Base-by-base conservation (phyloP, 2,113 vertebrate genomes). In the Alligator mississippiensis region DNA sequence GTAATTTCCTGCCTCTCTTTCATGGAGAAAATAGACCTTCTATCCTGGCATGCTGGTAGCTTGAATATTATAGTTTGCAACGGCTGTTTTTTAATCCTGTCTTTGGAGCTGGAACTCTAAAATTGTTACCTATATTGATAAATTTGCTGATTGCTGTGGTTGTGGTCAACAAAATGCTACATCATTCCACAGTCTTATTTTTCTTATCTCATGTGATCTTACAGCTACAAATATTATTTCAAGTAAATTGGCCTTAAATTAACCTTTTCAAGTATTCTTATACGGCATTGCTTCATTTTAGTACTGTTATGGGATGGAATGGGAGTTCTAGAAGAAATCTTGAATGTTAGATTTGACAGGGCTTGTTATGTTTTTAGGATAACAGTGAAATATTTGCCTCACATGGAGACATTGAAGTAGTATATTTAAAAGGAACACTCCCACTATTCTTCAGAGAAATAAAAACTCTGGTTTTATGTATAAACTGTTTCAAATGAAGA, bases 1-100 rank as follows among this genome's bases (percentile, higher is more conserved):
- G 93, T 85, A 47, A 87, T 92, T 91, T 92, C 63, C 38, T 87
- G 82, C 84, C 68, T 85, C 70, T 74, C 34, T 94, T 78, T 13
- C 58, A 83, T 47, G 77, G 54, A n/a, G 93, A 58, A 90, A 91
- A 79, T 72, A 76, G 58, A 9, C 54, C 75, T 27, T 66, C 16
- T 87, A 22, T 93, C 62, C 18, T 74, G 1, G 0, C 60, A 9
- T 25, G 72, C 34, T 0, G 1, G 18, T 82, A 55, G 54, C 15
- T 6, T 1, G 12, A 68, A 76, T 90, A 54, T 62, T 6, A 3
- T 84, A 16, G 30, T 89, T 94, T 92, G 62, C 82, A 57, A 5
- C 11, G 34, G 77, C 82, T 58, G 83, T 83, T 12, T 57, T 57
- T 91, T 25, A 87, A 0, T 81, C 30, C n/a, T 55, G 55, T 89